Evolutionary conservation across 2,113 vertebrate species (phyloP), one percentile per base, ranked within the genome.

Genomic region (Saguinus imperator): DNA sequence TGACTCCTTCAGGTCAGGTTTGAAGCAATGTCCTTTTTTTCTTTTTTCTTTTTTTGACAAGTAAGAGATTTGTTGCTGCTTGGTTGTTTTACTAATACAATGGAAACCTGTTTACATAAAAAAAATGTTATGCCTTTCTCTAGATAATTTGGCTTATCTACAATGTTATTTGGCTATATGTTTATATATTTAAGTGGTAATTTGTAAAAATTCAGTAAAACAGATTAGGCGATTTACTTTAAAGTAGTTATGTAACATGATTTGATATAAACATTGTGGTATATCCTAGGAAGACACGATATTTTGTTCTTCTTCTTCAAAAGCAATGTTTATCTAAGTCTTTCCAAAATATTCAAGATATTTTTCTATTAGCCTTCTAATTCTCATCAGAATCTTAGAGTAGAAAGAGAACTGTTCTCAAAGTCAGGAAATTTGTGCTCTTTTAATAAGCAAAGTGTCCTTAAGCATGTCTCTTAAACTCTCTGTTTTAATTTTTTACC

Each of bases 41-140:
- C 12, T 3, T 52, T 35, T 5, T 52, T 35, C 3, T 37, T 43
- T 94, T 80, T 91, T 70, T 91, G 73, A 86, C 73, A 97, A 97
- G n/a, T 5, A 81, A 84, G 85, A 82, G 81, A 95, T 97, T 97
- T 97, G 98, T 89, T 72, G 97, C 97, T 97, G 73, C n/a, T 95
- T 91, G 94, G 37, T 75, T 73, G 94, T 98, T 92, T 92, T 97
- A 77, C 52, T 97, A 87, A 94, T 58, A 45, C 48, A 81, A 90
- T 95, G 86, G 25, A 94, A 98, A 91, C 8, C 66, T 75, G 40
- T 84, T 97, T 91, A 64, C 43, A 68, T 25, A 52, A 70, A 18
- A 52, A 97, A 97, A 48, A 50, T 68, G 40, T 16, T 94, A 0
- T 86, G 27, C 83, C 73, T 98, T 97, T 88, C 43, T 91, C 68